These are phyloP conservation scores for Zosterops pallidus DNA, from an alignment of 2,113 vertebrate genomes.

Conservation along the genomic window DNA sequence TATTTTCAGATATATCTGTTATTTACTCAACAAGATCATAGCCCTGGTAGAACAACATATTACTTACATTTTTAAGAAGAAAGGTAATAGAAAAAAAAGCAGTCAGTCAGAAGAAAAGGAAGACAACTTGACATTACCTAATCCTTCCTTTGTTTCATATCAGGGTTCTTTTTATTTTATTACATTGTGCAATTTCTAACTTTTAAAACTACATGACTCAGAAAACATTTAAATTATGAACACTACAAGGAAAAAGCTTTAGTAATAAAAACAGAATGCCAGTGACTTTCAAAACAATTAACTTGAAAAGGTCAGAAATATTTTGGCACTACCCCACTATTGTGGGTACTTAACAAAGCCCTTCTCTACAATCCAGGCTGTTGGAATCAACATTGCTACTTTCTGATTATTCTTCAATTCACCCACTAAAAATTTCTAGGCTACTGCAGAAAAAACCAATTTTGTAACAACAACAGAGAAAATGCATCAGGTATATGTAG, in stretches of 20 bases:
- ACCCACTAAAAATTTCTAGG: background rate
- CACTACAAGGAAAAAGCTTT: background rate
- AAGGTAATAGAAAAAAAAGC: background rate
- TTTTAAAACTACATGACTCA: background rate
- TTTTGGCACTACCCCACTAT: background rate
- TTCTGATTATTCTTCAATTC: background rate
- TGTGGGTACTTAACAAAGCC: background rate
- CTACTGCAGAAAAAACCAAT: background rate
- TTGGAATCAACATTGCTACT: background rate
- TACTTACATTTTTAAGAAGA: background rate
- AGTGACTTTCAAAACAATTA: background rate
- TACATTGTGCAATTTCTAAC: background rate
- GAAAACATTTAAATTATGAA: background rate
- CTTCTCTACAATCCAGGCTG: background rate
- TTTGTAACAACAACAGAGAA: background rate
- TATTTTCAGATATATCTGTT: background rate
- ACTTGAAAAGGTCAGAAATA: constrained; percentile 18
- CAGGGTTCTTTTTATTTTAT: background rate
- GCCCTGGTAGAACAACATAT: background rate
- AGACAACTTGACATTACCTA: background rate
- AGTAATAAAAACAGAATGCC: background rate
- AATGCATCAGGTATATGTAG: background rate
- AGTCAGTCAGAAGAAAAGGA: background rate
- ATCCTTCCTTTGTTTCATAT: background rate
- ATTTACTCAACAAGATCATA: background rate